Percentiles rank a stretch among this genome's conserved stretches.
Evolutionary conservation across 2,797 vertebrate species (phyloP).

Genomic region (Anabacerthia variegaticeps): DNA sequence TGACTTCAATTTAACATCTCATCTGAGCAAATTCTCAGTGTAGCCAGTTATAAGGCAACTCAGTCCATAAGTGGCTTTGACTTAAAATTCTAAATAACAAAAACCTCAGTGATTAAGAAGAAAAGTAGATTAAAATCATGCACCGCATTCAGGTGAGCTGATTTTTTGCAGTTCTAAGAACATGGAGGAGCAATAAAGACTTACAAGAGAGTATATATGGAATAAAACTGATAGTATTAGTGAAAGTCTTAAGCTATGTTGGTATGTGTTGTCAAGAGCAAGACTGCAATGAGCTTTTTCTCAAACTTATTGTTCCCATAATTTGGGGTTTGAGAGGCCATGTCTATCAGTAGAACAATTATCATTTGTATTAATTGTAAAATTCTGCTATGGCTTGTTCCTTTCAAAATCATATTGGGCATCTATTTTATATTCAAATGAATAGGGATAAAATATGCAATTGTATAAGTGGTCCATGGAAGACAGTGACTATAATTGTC

Average conservation of each 20-base stretch:
- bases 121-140: background rate
- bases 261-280: background rate
- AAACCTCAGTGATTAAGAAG: background rate
- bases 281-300: background rate
- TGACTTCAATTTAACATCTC: background rate
- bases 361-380: background rate
- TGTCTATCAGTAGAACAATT: background rate
- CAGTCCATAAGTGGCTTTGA: background rate
- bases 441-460: background rate
- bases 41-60: background rate
- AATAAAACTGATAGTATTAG: background rate
- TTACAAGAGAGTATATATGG: background rate
- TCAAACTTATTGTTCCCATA: background rate
- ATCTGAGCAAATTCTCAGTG: background rate
- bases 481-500: background rate
- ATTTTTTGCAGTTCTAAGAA: background rate
- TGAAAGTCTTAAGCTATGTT: background rate
- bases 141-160: background rate
- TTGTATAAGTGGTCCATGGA: background rate
- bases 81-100: background rate
- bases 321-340: background rate
- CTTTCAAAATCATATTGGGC: background rate
- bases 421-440: background rate
- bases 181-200: background rate
- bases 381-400: background rate